Base-by-base conservation (phyloP, 2,888 invertebrate genomes). In the Phytoseiulus persimilis region DNA sequence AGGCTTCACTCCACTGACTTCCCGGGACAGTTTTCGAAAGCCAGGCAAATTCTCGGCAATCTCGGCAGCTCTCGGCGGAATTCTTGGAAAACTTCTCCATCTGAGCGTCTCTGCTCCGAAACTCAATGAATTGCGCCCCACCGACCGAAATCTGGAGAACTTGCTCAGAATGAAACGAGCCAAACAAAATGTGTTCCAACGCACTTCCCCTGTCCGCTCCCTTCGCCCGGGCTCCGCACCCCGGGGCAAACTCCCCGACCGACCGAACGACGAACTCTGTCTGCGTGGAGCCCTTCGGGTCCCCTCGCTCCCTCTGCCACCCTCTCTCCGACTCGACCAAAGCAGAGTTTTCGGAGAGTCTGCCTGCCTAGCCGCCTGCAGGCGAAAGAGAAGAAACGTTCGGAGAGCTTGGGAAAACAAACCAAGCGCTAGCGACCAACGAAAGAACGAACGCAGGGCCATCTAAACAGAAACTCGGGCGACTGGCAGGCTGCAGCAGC, bases 361-460 rank as follows among this genome's bases (percentile, higher is more conserved):
- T 28, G 28, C 23, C 65, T 14, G 46, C 46, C 46, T 6, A 11
- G 46, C 46, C 14, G 46, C 46, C 46, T 65, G 65, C 65, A 65
- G 65, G 65, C 65, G 65, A 65, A 65, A 65, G 65, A 65, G 65
- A 65, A 65, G 65, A 65, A 65, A 65, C 65, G 65, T 65, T 65
- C 65, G 28, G 65, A 65, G 65, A 65, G 65, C 65, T 65, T 65
- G 65, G 65, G 65, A 65, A 65, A 65, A 65, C 65, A 65, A 65
- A 65, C 65, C 65, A 65, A 65, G 65, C 65, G 65, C 65, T 23
- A 65, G 65, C 23, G 65, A 18, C 23, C 65, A 65, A 65, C 65
- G 65, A 65, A 65, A 14, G 65, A 65, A 65, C 65, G 65, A 65
- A 65, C 65, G 18, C 28, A 65, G 65, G 65, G 65, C 65, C 65